Evolutionary conservation across 2,888 invertebrate species (phyloP).

Genomic region (Stegana nigrithorax): DNA sequence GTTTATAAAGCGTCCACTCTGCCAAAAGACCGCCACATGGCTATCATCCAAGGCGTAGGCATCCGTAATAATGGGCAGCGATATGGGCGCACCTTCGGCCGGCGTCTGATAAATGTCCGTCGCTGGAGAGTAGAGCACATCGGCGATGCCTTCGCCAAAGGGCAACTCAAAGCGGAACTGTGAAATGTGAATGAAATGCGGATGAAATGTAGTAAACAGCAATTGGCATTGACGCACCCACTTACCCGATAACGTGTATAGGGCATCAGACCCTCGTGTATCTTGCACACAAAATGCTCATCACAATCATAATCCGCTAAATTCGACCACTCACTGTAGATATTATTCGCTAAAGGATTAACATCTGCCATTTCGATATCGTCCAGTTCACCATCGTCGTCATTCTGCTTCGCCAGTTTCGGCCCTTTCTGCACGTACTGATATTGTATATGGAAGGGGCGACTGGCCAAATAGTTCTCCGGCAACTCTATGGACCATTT

Average conservation of each 20-base stretch:
- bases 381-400: neutral
- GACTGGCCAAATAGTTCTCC: slow-evolving; percentile 50
- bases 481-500: slow-evolving; percentile 57
- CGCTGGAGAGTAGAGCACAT: slow-evolving; percentile 79
- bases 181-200: neutral
- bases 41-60: slow-evolving; percentile 84
- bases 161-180: slow-evolving; percentile 90
- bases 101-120: slow-evolving; percentile 82
- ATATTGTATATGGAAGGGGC: slow-evolving; percentile 61
- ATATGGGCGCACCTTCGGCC: slow-evolving; percentile 80
- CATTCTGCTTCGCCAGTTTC: slow-evolving; percentile 70
- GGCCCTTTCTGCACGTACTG: slow-evolving; percentile 65
- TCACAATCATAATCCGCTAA: slow-evolving; percentile 69
- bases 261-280: slow-evolving; percentile 83
- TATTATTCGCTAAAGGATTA: neutral
- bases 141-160: slow-evolving; percentile 76
- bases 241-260: slow-evolving; percentile 90
- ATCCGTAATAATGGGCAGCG: slow-evolving; percentile 80
- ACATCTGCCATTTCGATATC: neutral
- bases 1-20: slow-evolving; percentile 86
- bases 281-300: slow-evolving; percentile 73
- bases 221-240: neutral
- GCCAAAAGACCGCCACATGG: slow-evolving; percentile 89
- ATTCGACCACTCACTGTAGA: slow-evolving; percentile 81
- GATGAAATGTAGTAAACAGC: too few relatives aligned